Percentiles rank a stretch among this genome's conserved stretches.
phyloP scores from a whole-genome alignment of 2,888 invertebrate species.

The Lasioglossum calceatum region DNA sequence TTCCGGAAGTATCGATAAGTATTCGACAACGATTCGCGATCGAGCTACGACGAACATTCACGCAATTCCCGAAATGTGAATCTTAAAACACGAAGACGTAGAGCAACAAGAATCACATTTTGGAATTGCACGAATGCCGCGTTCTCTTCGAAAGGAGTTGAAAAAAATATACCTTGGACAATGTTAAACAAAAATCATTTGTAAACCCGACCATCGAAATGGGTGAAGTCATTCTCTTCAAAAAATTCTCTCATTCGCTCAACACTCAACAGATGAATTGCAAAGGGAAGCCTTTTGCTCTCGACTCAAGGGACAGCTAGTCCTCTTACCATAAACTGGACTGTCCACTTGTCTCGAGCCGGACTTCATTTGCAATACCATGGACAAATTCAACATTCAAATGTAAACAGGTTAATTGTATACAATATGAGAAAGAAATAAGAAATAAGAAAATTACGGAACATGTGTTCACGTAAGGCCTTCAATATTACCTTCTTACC shows the following conservation, averaged over 20 bases:
- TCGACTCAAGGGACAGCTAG: constrained; percentile 18
- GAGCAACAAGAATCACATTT: background rate
- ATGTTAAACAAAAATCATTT: background rate
- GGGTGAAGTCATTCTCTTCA: background rate
- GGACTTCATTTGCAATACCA: constrained; percentile 23
- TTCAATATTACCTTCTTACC: constrained; percentile 38
- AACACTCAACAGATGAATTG: background rate
- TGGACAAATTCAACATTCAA: background rate
- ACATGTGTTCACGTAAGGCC: background rate
- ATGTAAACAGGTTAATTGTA: constrained; percentile 18
- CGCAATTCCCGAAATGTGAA: background rate
- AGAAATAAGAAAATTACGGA: constrained; percentile 8
- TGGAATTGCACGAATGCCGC: background rate
- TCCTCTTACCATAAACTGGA: constrained; percentile 56
- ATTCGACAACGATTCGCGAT: background rate
- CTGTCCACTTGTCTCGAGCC: background rate
- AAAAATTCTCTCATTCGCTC: background rate
- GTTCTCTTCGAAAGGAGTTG: background rate
- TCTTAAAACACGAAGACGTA: no score
- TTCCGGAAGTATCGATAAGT: background rate
- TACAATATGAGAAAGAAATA: constrained; percentile 14
- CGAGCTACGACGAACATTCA: background rate
- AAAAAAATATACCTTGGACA: background rate
- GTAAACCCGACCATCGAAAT: background rate
- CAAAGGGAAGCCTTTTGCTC: constrained; percentile 5